Evolutionary conservation across 2,113 vertebrate species (phyloP), one percentile per base, ranked within the genome.

Genomic region (Polypterus senegalus): DNA sequence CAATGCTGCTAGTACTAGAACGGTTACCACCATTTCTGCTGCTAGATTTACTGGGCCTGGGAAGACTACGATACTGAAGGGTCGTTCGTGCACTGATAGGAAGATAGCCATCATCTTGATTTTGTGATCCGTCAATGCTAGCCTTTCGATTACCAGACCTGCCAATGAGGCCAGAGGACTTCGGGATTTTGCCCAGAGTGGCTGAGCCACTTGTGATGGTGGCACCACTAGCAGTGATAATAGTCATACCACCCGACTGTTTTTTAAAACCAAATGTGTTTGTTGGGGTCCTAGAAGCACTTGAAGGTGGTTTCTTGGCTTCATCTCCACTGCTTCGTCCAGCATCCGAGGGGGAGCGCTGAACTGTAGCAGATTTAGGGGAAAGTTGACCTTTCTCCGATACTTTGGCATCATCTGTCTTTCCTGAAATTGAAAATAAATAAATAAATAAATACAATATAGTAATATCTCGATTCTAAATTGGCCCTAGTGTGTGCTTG

Each of bases 241-340:
- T 84, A 61, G 92, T 86, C 62, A 91, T 85, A 62, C 90, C 85
- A 53, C 90, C 89, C 0, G 80, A 85, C 70, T 90, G 91, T 72
- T 98, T 97, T 86, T 99, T 99, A 79, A 96, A 99, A 69, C 96
- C 93, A 52, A 99, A 99, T 48, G 88, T 81, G 79, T 88, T 94
- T 77, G 91, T 88, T 5, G 92, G 51, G 2, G 86, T 76, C 62
- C 92, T 89, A 4, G 86, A 82, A 61, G 82, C 78, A 80, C 81
- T 79, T 66, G 85, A 65, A 8, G 80, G 73, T 67, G 88, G 77
- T 51, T 91, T 97, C 79, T 93, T 93, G 56, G 87, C 80, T 75
- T 97, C 92, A 3, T 98, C 94, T 2, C 90, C 91, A 53, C 92
- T 97, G 84, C 89, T 95, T 70, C 93, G 91, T 47, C 93, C 92